Base-by-base conservation (phyloP, 2,113 vertebrate genomes). In the Microtus montanus region DNA sequence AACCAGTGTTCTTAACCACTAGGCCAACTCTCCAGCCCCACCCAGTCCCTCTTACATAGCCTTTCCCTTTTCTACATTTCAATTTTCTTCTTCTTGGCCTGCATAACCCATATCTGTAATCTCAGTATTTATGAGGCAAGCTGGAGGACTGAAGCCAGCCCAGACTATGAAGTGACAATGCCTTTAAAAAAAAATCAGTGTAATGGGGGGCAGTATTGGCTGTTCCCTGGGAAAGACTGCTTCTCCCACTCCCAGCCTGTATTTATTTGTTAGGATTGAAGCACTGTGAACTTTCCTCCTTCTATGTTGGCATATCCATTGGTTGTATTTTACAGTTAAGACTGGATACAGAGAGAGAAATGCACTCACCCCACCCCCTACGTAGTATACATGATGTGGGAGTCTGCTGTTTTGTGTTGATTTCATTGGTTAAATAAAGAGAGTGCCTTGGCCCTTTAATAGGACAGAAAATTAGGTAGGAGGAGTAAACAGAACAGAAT, bases 31-130 rank as follows among this genome's bases (percentile, higher is more conserved):
- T 70, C 5, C 33, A n/a, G 15, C 15, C 33, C 68, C 12, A 7
- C 44, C 9, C 10, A 49, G 11, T 86, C 3, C 84, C 9, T 33
- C 38, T 86, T 4, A 17, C 8, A 12, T 38, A 87, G 12, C 7
- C 33, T 93, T 92, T 26, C 80, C 9, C 10, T 38, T 86, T 87
- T 92, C 38, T 88, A 7, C 73, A 66, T 92, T 93, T 95, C 44
- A 61, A 30, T 87, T 0, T 9, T 92, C 14, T 13, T 94, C 19
- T 74, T 26, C 1, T 38, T 14, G 38, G 49, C 4, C 7, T 19
- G 17, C n/a, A 52, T 13, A 54, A 54, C 2, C 17, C 87, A 75
- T 63, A 24, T 38, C 24, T 61, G 10, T 44, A 58, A 61, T 44
- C 10, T 26, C n/a, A 89, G 9, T 17, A 41, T 9, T 74, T 52